Conservation (phyloP, 2,797 vertebrate species). For the Chromis chromis region DNA sequence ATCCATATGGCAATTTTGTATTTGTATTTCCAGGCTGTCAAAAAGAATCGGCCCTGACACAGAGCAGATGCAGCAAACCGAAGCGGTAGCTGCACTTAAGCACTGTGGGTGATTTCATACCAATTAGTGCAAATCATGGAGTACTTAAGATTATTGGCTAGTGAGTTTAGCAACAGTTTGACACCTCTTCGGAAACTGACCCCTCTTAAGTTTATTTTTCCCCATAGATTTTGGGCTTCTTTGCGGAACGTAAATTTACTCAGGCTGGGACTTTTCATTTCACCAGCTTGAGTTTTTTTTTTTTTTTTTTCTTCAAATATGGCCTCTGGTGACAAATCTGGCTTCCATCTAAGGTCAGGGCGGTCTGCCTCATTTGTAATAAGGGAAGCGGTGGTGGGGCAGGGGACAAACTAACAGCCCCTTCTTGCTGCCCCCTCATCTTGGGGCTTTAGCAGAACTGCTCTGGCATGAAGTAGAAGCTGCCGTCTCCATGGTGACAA, state of each 20-base stretch:
- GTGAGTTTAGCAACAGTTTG: slow-evolving; percentile 83
- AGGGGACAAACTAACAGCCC: slow-evolving; percentile 64
- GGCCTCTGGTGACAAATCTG: slow-evolving; percentile 69
- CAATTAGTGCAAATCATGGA: slow-evolving; percentile 86
- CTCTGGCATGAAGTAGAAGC: slow-evolving; percentile 80
- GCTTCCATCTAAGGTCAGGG: slow-evolving; percentile 64
- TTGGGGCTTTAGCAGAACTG: slow-evolving; percentile 74
- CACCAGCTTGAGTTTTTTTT: background rate
- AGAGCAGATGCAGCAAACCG: slow-evolving; percentile 78
- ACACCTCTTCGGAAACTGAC: slow-evolving; percentile 80
- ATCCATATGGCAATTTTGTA: slow-evolving; percentile 66
- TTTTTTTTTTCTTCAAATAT: slow-evolving; percentile 27
- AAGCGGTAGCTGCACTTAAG: slow-evolving; percentile 80
- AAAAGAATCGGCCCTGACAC: slow-evolving; percentile 80
- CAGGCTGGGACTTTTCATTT: slow-evolving; percentile 63
- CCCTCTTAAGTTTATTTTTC: slow-evolving; percentile 72
- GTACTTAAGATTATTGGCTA: slow-evolving; percentile 85
- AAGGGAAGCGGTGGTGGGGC: slow-evolving; percentile 44
- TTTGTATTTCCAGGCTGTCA: slow-evolving; percentile 85
- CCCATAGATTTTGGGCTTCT: slow-evolving; percentile 61
- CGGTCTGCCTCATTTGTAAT: slow-evolving; percentile 48
- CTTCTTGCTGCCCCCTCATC: slow-evolving; percentile 62
- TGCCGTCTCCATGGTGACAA: slow-evolving; percentile 85
- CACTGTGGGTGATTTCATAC: slow-evolving; percentile 84
- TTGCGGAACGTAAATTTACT: slow-evolving; percentile 62